Percentiles rank a stretch among this genome's conserved stretches.
phyloP scores from a whole-genome alignment of 2,113 vertebrate genomes.

The Python bivittatus region DNA sequence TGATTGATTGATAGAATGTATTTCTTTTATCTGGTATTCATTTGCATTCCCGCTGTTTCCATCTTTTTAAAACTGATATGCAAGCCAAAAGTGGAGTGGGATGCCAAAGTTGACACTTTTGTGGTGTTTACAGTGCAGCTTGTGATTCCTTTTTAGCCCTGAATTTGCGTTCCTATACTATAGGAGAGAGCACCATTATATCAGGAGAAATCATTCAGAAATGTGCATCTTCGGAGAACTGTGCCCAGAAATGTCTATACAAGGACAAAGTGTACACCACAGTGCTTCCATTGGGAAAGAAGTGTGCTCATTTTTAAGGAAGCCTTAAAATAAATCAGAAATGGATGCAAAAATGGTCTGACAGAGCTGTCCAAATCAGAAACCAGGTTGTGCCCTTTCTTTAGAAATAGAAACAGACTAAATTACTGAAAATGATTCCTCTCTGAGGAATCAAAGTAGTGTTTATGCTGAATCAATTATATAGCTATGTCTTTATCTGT shows the following conservation, averaged over 20 bases:
- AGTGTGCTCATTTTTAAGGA: background rate
- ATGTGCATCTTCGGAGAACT: background rate
- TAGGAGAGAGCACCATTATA: background rate
- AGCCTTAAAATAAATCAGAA: background rate
- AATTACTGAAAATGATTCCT: background rate
- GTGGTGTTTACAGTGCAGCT: background rate
- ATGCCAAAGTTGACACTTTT: background rate
- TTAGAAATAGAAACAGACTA: background rate
- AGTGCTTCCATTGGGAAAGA: background rate
- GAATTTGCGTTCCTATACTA: background rate
- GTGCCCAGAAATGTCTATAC: background rate
- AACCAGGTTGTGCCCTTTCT: background rate
- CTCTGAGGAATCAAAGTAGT: background rate
- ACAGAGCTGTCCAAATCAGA: background rate
- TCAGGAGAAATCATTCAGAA: background rate
- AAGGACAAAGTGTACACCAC: background rate
- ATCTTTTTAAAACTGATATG: background rate
- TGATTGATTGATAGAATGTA: background rate
- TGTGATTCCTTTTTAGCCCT: background rate
- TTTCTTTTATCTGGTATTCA: background rate
- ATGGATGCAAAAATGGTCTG: background rate
- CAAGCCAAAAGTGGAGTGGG: background rate
- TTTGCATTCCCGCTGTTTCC: background rate
- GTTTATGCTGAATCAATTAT: conserved; percentile 41
- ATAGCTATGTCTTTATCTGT: conserved; percentile 9